Evolutionary conservation across 1,140 invertebrate genomes (phyloP), one percentile per base, ranked within the genome.

Genomic region (Acromyrmex heyeri): DNA sequence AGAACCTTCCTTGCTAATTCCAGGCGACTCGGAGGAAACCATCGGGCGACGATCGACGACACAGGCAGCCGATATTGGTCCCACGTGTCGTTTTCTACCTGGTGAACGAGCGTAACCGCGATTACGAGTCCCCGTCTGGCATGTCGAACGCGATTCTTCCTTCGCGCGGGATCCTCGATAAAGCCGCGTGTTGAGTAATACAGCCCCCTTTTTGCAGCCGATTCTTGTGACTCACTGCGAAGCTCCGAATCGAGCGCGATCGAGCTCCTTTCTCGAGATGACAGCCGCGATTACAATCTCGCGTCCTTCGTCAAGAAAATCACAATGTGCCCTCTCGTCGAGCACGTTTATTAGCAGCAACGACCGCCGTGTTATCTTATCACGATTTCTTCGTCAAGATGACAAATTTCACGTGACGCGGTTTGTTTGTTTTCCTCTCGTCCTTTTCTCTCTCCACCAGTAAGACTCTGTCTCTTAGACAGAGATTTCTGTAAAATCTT

Each of bases 101-200:
- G 65, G 10, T 12, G 53, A 72, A 48, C 77, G 77, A 70, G 57
- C 48, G 64, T 81, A 70, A 81, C 38, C 24, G 34, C 65, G 64
- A 69, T 69, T 78, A 55, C 77, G 64, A 44, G 78, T 30, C 65
- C 55, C 65, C 61, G 50, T 50, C 24, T 7, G 24, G 62, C 64
- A 64, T 57, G 55, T 64, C 65, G 78, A 50, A 73, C 61, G 67
- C 61, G 69, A 53, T 44, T 75, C 48, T 53, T 85, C 86, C 88
- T 44, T 50, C 76, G 48, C 44, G 70, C 70, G 79, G 59, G 70
- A 72, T 77, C 59, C 18, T 72, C 72, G 87, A 90, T 73, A 87
- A 89, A 89, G 38, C 18, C 67, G 77, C 48, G 57, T 48, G 73
- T 90, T 83, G 77, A 87, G 88, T 57, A 85, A 90, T 14, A 21